phyloP scores from a whole-genome alignment of 2,113 vertebrate genomes.

The Erythrolamprus reginae region DNA sequence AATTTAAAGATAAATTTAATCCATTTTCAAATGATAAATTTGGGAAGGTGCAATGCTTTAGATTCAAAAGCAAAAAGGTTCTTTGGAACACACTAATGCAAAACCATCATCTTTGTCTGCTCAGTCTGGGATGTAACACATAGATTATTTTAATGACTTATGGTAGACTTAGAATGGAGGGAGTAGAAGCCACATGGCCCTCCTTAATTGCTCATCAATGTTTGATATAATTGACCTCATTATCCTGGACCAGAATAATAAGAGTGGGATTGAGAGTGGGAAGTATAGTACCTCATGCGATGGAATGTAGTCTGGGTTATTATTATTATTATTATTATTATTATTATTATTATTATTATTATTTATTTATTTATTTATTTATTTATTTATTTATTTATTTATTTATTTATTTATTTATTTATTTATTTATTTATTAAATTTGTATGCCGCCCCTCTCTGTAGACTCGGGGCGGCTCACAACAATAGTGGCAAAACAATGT shows the following conservation, averaged over 20 bases:
- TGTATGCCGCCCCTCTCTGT: too few species aligned
- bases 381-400: too few species aligned
- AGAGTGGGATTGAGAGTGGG: neutral
- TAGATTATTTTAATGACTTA: neutral
- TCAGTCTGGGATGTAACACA: neutral
- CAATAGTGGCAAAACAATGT: too few species aligned
- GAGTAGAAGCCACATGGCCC: neutral
- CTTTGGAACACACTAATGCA: neutral
- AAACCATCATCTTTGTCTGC: neutral
- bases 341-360: too few species aligned
- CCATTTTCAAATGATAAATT: neutral
- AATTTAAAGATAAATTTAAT: neutral
- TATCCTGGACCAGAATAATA: neutral
- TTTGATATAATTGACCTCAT: neutral
- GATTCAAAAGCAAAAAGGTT: neutral
- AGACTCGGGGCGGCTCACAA: too few species aligned
- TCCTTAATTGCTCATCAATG: neutral
- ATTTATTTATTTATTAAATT: too few species aligned
- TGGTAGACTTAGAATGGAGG: neutral
- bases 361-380: too few species aligned
- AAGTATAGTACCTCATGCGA: neutral
- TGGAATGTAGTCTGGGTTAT: neutral
- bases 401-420: too few species aligned
- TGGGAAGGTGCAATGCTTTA: neutral
- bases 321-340: too few species aligned